phyloP scores from a whole-genome alignment of 2,888 invertebrate genomes.

The Pollenia griseotomentosa region DNA sequence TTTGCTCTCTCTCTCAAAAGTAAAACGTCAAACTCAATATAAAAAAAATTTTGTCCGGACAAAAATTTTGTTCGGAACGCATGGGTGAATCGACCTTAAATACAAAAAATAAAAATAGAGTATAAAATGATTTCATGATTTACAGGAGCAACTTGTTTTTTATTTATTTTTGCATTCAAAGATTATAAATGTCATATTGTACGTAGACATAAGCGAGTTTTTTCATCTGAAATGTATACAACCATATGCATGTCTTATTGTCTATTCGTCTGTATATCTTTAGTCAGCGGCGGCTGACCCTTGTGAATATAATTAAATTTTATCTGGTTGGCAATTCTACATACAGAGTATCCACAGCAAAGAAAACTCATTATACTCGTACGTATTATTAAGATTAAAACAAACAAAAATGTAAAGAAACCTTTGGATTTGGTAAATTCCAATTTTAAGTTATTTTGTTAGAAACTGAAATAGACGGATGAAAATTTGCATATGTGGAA shows the following conservation, averaged over 20 bases:
- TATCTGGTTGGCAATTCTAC: constrained; percentile 3
- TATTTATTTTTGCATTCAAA: too few relatives aligned
- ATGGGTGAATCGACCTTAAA: too few relatives aligned
- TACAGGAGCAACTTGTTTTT: too few relatives aligned
- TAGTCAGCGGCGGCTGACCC: constrained; percentile 6
- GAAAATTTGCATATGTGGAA: neutral
- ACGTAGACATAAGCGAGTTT: neutral
- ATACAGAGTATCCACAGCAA: neutral
- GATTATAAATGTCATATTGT: too few relatives aligned
- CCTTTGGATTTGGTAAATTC: too few relatives aligned
- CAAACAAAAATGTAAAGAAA: neutral
- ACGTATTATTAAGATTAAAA: neutral
- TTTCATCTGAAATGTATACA: neutral
- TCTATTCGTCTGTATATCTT: neutral
- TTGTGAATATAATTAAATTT: constrained; percentile 25
- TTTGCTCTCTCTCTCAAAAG: too few relatives aligned
- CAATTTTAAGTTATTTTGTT: neutral
- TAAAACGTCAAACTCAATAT: too few relatives aligned
- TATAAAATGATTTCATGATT: too few relatives aligned
- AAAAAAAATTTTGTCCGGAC: too few relatives aligned
- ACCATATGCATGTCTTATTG: neutral
- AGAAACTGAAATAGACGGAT: neutral
- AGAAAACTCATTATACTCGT: neutral
- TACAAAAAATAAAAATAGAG: too few relatives aligned
- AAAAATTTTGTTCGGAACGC: too few relatives aligned